Conservation (phyloP, 2,797 vertebrate species). For the Spinibarbus caldwelli region DNA sequence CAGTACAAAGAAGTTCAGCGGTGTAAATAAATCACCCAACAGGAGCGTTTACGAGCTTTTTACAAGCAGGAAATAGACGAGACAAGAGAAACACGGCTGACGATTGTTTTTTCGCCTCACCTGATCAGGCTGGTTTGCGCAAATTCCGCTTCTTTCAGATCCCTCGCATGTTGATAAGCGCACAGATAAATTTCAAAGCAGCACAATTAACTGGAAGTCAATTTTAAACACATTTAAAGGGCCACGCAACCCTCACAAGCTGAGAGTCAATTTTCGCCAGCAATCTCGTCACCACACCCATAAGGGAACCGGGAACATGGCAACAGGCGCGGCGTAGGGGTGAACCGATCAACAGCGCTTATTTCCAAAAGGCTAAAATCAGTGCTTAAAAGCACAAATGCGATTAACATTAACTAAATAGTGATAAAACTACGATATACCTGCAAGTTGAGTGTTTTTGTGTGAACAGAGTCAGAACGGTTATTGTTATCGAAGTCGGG, state of each 20-base stretch:
- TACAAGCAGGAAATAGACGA: constrained; percentile 59
- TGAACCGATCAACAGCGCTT: background rate
- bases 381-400: rapidly evolving
- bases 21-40: background rate
- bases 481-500: background rate
- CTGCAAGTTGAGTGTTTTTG: rapidly evolving
- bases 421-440: rapidly evolving
- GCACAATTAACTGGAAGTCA: constrained; percentile 57
- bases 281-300: constrained; percentile 85
- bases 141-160: constrained; percentile 69
- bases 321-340: constrained; percentile 77
- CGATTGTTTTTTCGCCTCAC: constrained; percentile 67
- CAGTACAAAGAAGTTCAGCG: too few relatives aligned
- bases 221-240: constrained; percentile 63
- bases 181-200: constrained; percentile 54
- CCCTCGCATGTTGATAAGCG: constrained; percentile 68
- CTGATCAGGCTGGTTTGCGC: constrained; percentile 68
- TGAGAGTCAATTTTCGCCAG: constrained; percentile 75
- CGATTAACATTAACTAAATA: rapidly evolving
- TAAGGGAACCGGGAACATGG: constrained; percentile 83
- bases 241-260: constrained; percentile 55
- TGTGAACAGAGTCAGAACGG: background rate
- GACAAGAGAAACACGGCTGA: constrained; percentile 54
- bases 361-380: rapidly evolving
- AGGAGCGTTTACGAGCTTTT: background rate